Percentiles rank a stretch among this genome's conserved stretches.
Conservation (phyloP, 2,797 vertebrate species). For the Acanthiza pusilla region DNA sequence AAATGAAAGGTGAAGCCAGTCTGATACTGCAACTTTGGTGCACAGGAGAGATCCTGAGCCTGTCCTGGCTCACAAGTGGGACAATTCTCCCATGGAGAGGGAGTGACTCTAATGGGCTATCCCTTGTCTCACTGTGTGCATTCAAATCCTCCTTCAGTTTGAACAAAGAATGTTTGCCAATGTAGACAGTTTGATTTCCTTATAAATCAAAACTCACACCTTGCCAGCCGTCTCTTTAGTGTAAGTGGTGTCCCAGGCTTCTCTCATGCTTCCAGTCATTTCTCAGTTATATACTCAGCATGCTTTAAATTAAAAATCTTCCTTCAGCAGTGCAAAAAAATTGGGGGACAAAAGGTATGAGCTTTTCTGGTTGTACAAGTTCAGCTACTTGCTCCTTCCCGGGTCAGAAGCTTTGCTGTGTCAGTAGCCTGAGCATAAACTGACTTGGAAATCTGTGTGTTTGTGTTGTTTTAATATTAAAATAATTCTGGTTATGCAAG, state of each 20-base stretch:
- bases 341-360: neutral
- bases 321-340: neutral
- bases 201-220: neutral
- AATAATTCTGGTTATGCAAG: neutral
- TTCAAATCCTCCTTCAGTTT: neutral
- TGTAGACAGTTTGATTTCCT: neutral
- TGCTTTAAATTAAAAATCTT: neutral
- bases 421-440: neutral
- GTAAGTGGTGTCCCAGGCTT: neutral
- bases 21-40: neutral
- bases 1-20: neutral
- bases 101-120: neutral
- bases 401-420: neutral
- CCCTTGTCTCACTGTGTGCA: neutral
- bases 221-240: neutral
- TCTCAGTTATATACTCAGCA: neutral
- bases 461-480: neutral
- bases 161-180: neutral
- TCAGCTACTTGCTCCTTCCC: neutral
- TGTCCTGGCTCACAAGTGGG: neutral
- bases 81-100: neutral
- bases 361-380: neutral
- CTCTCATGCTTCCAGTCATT: neutral
- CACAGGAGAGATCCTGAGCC: neutral
- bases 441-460: neutral